Evolutionary conservation across 2,888 invertebrate genomes (phyloP), one percentile per base, ranked within the genome.

Genomic region (Opisthograptis luteolata): DNA sequence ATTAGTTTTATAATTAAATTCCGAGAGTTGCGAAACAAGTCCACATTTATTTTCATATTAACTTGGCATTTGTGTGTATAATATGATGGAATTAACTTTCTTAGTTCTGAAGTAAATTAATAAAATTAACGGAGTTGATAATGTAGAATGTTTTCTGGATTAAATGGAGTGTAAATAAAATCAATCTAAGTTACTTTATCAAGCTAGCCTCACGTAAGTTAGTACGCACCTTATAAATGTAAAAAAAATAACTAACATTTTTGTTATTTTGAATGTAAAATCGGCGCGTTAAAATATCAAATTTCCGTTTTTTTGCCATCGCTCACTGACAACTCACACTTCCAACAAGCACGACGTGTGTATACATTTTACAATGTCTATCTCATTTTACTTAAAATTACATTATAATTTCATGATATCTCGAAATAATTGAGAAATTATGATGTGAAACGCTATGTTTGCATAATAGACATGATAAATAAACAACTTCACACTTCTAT

Each of bases 1-100:
- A 72, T 67, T 67, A 64, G 60, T 66, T 67, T 63, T 41, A 22
- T 63, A 66, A 70, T 69, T 53, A 65, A 69, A 70, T 72, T 66
- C 50, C 58, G 57, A 45, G 62, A 54, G 55, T 58, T 54, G 41
- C 49, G 37, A 47, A 57, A 60, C 36, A 49, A 50, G 39, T 41
- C 40, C 46, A 35, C 48, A 49, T 56, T 60, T 52, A 54, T 47
- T 56, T 52, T 49, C 45, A 34, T 48, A 45, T 27, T 27, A 51
- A 47, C 28, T 53, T 43, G 43, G 47, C 30, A 50, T 50, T 50
- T 45, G 30, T 36, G 31, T 44, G 25, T 41, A 39, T 51, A 30
- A 45, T 36, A 43, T 45, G 40, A 24, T 28, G 17, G 14, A 45
- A 41, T 51, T 45, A 51, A 51, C 45, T 45, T 45, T 24, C 15